These are phyloP conservation scores for Heliangelus exortis DNA, from an alignment of 2,797 vertebrate species.

Conservation along the genomic window DNA sequence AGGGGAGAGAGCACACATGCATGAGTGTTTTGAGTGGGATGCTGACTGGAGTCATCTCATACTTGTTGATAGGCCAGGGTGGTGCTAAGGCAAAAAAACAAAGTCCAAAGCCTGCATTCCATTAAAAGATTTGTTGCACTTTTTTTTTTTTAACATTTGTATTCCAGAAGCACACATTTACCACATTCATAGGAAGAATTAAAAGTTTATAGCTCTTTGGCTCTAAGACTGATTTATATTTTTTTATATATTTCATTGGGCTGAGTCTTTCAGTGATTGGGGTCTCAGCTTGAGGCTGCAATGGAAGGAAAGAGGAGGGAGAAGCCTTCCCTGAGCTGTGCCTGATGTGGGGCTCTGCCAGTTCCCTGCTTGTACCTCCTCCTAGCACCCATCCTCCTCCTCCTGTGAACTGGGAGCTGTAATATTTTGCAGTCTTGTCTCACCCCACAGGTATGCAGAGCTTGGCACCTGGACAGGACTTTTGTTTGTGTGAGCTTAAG, in stretches of 20 bases:
- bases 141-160: neutral
- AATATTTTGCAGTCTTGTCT: neutral
- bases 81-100: neutral
- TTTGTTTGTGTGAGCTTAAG: neutral
- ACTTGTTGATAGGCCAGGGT: neutral
- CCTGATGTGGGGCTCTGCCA: neutral
- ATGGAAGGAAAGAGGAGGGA: neutral
- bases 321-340: neutral
- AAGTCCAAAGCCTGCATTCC: neutral
- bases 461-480: slow-evolving; percentile 1
- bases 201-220: neutral
- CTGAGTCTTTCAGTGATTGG: neutral
- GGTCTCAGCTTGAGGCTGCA: neutral
- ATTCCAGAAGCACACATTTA: neutral
- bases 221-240: neutral
- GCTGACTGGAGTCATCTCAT: neutral
- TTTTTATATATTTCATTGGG: neutral
- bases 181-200: neutral
- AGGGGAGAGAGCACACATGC: neutral
- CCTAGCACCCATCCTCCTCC: neutral
- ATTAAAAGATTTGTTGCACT: neutral
- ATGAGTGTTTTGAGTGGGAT: neutral
- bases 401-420: neutral
- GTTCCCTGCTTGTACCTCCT: neutral
- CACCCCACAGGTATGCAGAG: neutral